A percentile compares a stretch with the other conserved stretches of the same genome.
Conservation (phyloP, 2,797 vertebrate species). For the Fratercula arctica region DNA sequence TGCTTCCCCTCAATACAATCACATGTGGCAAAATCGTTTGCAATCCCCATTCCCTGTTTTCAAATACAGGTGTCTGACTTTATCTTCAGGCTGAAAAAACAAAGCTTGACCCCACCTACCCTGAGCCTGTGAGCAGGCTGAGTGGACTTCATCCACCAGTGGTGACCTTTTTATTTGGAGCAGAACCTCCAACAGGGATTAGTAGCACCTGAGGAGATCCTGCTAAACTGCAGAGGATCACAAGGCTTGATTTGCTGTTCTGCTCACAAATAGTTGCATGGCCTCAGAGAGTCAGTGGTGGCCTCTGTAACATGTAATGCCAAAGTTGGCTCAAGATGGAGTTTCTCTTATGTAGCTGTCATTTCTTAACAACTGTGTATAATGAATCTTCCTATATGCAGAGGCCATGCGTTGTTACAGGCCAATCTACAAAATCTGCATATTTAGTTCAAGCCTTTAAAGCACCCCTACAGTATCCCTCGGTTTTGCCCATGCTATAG, state of each 20-base stretch:
- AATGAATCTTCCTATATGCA: not conserved
- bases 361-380: not conserved
- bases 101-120: not conserved
- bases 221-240: not conserved
- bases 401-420: not conserved
- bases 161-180: not conserved
- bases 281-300: not conserved
- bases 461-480: not conserved
- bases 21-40: not conserved
- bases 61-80: not conserved
- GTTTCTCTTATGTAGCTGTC: not conserved
- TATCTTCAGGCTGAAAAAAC: not conserved
- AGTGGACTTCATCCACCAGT: not conserved
- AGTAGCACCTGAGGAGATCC: not conserved
- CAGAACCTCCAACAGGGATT: not conserved
- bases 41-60: not conserved
- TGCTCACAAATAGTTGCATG: not conserved
- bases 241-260: not conserved
- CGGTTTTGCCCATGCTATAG: not conserved
- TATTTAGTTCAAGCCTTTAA: not conserved
- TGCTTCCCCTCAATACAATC: not conserved
- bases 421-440: not conserved
- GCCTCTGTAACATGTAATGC: not conserved
- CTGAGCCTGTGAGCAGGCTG: not conserved
- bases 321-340: not conserved